phyloP scores from a whole-genome alignment of 2,113 vertebrate genomes.

The Entosphenus tridentatus region DNA sequence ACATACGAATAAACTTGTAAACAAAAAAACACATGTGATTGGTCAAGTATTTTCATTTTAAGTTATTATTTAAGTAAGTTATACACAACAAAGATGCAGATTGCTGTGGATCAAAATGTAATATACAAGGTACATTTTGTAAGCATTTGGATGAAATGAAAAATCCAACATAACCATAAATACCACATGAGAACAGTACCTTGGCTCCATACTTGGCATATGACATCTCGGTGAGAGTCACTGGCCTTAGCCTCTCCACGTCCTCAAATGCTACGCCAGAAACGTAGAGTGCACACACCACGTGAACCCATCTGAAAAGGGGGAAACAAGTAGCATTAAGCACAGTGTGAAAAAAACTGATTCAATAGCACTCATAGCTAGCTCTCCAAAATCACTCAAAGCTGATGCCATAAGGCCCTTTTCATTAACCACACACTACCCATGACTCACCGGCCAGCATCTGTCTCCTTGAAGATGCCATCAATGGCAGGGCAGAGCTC shows the following conservation, averaged over 20 bases:
- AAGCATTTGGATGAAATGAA: background rate
- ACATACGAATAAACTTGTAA: background rate
- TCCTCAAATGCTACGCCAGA: slow-evolving; percentile 94
- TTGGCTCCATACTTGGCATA: slow-evolving; percentile 96
- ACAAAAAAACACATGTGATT: background rate
- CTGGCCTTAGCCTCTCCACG: slow-evolving; percentile 81
- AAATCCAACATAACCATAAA: background rate
- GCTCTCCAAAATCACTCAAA: too few relatives aligned
- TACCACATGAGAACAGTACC: slow-evolving; percentile 25
- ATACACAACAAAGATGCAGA: background rate
- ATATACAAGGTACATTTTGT: background rate
- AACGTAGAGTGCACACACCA: slow-evolving; percentile 91
- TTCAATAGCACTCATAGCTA: too few relatives aligned
- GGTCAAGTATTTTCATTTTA: background rate
- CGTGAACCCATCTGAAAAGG: slow-evolving; percentile 71
- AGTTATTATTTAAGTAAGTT: slow-evolving; percentile 2
- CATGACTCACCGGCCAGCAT: slow-evolving; percentile 59
- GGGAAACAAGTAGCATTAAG: slow-evolving; percentile 5
- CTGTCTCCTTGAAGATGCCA: slow-evolving; percentile 95
- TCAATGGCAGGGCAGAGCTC: slow-evolving; percentile 92
- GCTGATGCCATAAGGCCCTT: too few relatives aligned
- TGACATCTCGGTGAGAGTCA: slow-evolving; percentile 97
- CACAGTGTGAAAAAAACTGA: too few relatives aligned
- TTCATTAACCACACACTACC: too few relatives aligned
- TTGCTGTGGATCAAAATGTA: background rate